Evolutionary conservation across 2,888 invertebrate species (phyloP).

Genomic region (Tinea semifulvella): DNA sequence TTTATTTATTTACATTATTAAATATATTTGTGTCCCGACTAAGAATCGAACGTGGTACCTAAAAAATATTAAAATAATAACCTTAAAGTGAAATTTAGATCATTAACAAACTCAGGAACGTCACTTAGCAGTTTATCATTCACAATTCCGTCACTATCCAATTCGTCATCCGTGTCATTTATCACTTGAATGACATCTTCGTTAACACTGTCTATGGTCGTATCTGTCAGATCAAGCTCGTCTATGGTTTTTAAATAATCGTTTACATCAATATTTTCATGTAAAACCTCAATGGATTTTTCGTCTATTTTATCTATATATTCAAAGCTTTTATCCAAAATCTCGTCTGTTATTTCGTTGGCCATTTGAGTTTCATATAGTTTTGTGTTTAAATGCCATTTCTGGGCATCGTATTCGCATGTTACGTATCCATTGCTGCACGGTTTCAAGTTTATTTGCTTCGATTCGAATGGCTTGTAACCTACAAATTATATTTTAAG

Average conservation of each 20-base stretch:
- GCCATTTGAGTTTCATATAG: neutral
- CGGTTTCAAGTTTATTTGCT: conserved; percentile 43
- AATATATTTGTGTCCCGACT: too few species aligned
- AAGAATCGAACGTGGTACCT: too few species aligned
- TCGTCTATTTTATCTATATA: conserved; percentile 35
- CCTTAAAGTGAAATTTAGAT: too few species aligned
- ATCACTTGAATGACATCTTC: conserved; percentile 27
- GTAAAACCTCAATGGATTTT: conserved; percentile 41
- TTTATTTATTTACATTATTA: too few species aligned
- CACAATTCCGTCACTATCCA: conserved; percentile 31
- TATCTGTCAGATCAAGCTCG: conserved; percentile 32
- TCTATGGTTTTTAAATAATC: conserved; percentile 43
- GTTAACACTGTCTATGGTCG: conserved; percentile 21
- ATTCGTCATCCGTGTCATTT: conserved; percentile 24
- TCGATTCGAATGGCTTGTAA: conserved; percentile 51
- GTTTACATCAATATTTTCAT: conserved; percentile 22
- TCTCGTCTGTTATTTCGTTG: conserved; percentile 19
- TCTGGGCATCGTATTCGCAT: conserved; percentile 28
- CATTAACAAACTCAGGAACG: neutral
- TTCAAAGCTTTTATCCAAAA: conserved; percentile 19
- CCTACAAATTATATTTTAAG: too few species aligned
- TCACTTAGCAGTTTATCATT: conserved; percentile 23
- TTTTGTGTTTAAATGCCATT: neutral
- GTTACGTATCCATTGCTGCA: conserved; percentile 36
- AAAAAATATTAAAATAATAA: too few species aligned